A percentile compares a stretch with the other conserved stretches of the same genome.
Conservation (phyloP, 1,140 invertebrate genomes). For the Drosophila burlai region DNA sequence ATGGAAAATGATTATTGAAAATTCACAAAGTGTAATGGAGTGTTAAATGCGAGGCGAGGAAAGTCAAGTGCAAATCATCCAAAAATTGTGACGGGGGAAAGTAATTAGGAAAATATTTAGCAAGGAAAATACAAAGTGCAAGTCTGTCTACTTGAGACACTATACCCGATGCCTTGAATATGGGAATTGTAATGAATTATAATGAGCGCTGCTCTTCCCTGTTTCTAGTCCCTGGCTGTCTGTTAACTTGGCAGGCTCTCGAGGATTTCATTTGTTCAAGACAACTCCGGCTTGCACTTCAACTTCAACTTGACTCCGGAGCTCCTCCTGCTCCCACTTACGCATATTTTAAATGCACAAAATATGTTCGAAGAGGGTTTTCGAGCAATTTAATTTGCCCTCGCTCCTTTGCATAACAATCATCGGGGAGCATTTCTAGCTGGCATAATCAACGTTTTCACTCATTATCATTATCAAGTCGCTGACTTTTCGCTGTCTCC, state of each 20-base stretch:
- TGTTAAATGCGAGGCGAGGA: constrained; percentile 53
- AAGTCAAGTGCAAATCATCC: constrained; percentile 34
- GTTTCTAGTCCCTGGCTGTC: constrained; percentile 12
- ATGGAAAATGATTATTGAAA: constrained; percentile 69
- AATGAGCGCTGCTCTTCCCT: constrained; percentile 2
- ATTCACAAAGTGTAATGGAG: constrained; percentile 67
- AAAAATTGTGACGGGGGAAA: constrained; percentile 43
- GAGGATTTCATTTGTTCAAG: constrained; percentile 34
- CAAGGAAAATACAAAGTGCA: constrained; percentile 1
- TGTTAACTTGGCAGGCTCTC: constrained; percentile 50
- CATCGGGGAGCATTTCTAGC: constrained; percentile 33
- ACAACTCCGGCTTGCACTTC: constrained; percentile 16
- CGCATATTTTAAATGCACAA: constrained; percentile 51
- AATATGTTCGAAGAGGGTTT: constrained; percentile 45
- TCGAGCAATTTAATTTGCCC: constrained; percentile 55
- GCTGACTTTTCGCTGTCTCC: constrained; percentile 30
- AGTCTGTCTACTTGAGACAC: constrained; percentile 35
- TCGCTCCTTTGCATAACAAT: constrained; percentile 76
- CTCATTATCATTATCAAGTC: constrained; percentile 78
- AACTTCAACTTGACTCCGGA: constrained; percentile 17
- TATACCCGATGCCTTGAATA: constrained; percentile 23
- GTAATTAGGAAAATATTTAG: constrained; percentile 81
- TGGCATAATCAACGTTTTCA: constrained; percentile 54
- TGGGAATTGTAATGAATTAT: constrained; percentile 34
- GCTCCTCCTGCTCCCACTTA: constrained; percentile 6